These are phyloP conservation scores for Dermatemys mawii DNA, from an alignment of 2,113 vertebrate genomes.

Conservation along the genomic window DNA sequence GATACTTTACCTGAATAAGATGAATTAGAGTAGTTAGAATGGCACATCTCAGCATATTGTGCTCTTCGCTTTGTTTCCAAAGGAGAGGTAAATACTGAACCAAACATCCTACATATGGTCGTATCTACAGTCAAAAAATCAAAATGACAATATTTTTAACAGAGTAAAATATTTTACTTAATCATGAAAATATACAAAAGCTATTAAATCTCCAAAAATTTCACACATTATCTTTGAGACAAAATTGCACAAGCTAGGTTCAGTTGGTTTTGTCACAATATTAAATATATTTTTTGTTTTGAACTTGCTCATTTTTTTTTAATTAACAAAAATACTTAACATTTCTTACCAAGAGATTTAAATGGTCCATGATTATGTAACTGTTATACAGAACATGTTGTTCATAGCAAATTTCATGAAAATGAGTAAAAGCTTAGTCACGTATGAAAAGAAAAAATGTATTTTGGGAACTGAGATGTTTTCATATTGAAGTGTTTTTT, in stretches of 20 bases:
- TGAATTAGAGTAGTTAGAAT: constrained; percentile 95
- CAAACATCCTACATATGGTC: constrained; percentile 91
- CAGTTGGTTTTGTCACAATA: background rate
- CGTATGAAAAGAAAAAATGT: background rate
- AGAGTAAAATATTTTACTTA: background rate
- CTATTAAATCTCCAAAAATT: background rate
- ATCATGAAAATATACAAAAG: background rate
- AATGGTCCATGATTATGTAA: background rate
- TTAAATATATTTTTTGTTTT: background rate
- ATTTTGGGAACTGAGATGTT: background rate
- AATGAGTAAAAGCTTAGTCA: background rate
- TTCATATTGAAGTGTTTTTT: background rate
- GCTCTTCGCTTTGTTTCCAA: constrained; percentile 99
- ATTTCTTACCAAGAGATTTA: background rate
- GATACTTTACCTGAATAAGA: constrained; percentile 88
- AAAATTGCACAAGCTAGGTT: background rate
- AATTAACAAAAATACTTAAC: accelerated
- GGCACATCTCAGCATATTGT: constrained; percentile 98
- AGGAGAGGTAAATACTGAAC: constrained; percentile 96
- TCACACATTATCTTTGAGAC: background rate
- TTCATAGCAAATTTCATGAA: background rate
- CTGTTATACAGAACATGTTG: background rate
- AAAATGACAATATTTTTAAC: background rate
- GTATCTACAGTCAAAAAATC: constrained; percentile 81
- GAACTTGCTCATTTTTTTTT: background rate